Evolutionary conservation across 2,797 vertebrate species (phyloP), one percentile per base, ranked within the genome.

Genomic region (Sebastiscus albofasciatus): DNA sequence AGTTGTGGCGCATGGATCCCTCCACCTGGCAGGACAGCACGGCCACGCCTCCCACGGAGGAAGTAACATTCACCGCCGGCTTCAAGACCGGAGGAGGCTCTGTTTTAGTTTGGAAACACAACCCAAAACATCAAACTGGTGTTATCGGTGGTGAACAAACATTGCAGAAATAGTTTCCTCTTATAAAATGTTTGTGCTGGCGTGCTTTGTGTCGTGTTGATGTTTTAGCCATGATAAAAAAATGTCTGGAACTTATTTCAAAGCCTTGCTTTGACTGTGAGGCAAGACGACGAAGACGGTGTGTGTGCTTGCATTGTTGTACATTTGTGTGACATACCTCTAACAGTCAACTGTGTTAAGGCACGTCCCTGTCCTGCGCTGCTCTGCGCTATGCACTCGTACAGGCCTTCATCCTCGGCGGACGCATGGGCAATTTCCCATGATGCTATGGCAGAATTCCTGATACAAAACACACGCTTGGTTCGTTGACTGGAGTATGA

Each of bases 301-400:
- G 55, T 73, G 61, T 61, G 39, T 31, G n/a, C 24, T 66, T 79
- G 54, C 26, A 26, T 64, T 65, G 27, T 18, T 80, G 49, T 55
- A 1, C 34, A 26, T 67, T 67, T 24, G 73, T 77, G 70, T 56
- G 73, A 72, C 93, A 26, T 90, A 99, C 98, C 98, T 96, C 95
- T 96, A 56, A 99, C 92, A 9, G 93, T 94, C 60, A 99, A 9
- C 46, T 95, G 94, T 22, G 96, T 89, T 8, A 86, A 83, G 33
- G 96, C 98, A 26, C 84, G 94, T 0, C 97, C 96, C 0, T 90
- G 94, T 20, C 98, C 98, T 0, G 95, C 95, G 8, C 89, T 95
- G 94, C 96, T 99, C 6, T 94, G 94, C 0, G 97, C 98, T 0
- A 87, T 69, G 75, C 98, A 99, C 81, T 98, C 96, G 0, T 99